Percentiles rank a stretch among this genome's conserved stretches.
Evolutionary conservation across 2,113 vertebrate genomes (phyloP).

Genomic region (Hiodon alosoides): DNA sequence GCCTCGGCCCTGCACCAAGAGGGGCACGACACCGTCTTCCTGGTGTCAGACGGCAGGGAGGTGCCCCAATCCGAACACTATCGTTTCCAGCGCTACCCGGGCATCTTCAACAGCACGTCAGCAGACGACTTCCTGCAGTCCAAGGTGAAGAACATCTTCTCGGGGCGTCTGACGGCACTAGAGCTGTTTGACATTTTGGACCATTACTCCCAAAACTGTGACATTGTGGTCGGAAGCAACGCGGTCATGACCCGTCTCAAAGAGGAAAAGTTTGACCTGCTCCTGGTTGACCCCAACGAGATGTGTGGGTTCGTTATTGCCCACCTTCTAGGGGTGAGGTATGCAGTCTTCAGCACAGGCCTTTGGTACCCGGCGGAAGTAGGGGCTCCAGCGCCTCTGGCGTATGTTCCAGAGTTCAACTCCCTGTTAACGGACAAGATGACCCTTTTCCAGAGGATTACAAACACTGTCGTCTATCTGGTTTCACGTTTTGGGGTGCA

Average conservation of each 20-base stretch:
- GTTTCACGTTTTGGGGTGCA: constrained; percentile 87
- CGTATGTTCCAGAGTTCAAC: constrained; percentile 97
- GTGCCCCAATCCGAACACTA: constrained; percentile 80
- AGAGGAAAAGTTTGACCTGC: constrained; percentile 82
- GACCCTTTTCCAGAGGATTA: constrained; percentile 80
- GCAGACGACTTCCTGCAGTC: constrained; percentile 92
- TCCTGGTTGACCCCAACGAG: constrained; percentile 96
- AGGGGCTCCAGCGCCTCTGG: constrained; percentile 86
- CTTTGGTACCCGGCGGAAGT: constrained; percentile 97
- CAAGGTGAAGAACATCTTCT: constrained; percentile 96
- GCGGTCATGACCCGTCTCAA: constrained; percentile 76
- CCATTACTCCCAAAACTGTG: constrained; percentile 93
- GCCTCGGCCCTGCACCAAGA: constrained; percentile 83
- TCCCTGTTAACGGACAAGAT: constrained; percentile 92
- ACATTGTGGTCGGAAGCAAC: constrained; percentile 80
- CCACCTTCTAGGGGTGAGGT: constrained; percentile 86
- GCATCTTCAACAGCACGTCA: constrained; percentile 91
- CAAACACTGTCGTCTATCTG: constrained; percentile 85
- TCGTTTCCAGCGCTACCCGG: constrained; percentile 85
- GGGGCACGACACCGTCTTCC: constrained; percentile 86
- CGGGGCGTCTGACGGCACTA: constrained; percentile 83
- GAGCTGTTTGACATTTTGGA: constrained; percentile 96
- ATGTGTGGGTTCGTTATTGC: constrained; percentile 98
- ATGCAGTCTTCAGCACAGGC: constrained; percentile 93
- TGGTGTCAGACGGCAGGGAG: constrained; percentile 89